Evolutionary conservation across 2,888 invertebrate species (phyloP), one percentile per base, ranked within the genome.

Genomic region (Amiota communis): DNA sequence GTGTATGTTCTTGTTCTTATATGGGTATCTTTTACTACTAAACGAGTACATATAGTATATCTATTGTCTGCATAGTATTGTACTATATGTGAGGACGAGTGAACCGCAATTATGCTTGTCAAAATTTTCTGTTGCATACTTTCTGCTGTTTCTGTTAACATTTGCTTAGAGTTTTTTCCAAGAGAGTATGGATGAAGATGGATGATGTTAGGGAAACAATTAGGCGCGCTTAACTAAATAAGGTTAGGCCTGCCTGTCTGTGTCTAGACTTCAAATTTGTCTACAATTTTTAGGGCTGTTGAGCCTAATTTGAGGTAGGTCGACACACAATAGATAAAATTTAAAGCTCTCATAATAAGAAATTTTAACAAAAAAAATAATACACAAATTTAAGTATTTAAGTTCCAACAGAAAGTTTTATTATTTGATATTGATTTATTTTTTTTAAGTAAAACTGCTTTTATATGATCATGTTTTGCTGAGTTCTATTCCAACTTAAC

Each of bases 181-280:
- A 23, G 23, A 23, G 23, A 23, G 23, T 2, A 23, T 23, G 23
- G 23, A 23, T 12, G 17, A 15, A 23, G 17, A 15, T 59, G 63
- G 46, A 12, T n/a, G 13, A 13, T 10, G 63, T 13, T 46, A 36
- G 9, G 53, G n/a, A 53, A 53, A 53, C 53, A 63, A 46, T 63
- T 63, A n/a, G 63, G 46, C n/a, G 23, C 46, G 23, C 46, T 46
- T 63, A 46, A 10, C 46, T 63, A 53, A 15, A n/a, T 15, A 53
- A 53, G 53, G 46, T n/a, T 63, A 63, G 46, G 46, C 63, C 11
- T 46, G 63, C 1, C 13, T 46, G 46, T 23, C 23, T 17, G 59
- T 59, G 63, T 63, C 63, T 63, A 63, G 63, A 63, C 63, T 46
- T n/a, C 11, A 13, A 13, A n/a, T 63, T 63, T 63, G 12, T 15